These are phyloP conservation scores for Ypsolopha scabrella DNA, from an alignment of 2,888 invertebrate genomes.

Conservation along the genomic window DNA sequence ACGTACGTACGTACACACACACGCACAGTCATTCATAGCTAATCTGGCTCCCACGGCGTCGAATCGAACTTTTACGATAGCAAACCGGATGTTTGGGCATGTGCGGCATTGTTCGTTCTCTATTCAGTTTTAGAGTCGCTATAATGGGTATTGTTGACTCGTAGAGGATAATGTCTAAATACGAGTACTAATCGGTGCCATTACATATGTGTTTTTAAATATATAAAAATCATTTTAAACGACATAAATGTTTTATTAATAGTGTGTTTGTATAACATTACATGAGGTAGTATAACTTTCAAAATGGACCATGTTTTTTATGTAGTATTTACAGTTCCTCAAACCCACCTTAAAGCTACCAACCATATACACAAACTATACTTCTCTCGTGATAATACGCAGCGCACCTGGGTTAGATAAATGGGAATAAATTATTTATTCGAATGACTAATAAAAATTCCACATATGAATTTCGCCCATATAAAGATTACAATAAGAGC, in stretches of 20 bases:
- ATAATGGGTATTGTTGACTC: background rate
- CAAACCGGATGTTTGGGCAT: conserved; percentile 55
- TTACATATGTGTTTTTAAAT: too few relatives aligned
- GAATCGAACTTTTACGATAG: conserved; percentile 48
- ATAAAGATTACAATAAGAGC: too few relatives aligned
- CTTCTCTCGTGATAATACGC: background rate
- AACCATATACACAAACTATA: background rate
- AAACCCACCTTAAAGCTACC: background rate
- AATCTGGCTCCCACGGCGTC: conserved; percentile 30
- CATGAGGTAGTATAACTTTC: too few relatives aligned
- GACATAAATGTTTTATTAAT: too few relatives aligned
- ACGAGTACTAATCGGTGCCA: background rate
- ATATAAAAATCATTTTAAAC: too few relatives aligned
- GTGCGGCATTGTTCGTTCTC: conserved; percentile 46
- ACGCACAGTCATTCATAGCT: conserved; percentile 33
- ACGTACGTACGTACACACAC: too few relatives aligned
- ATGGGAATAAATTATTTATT: conserved; percentile 11
- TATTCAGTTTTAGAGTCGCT: conserved; percentile 6
- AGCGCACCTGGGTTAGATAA: too few relatives aligned
- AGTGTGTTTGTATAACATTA: too few relatives aligned
- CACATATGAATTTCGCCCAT: too few relatives aligned
- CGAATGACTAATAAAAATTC: too few relatives aligned
- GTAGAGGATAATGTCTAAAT: background rate
- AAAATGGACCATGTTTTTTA: too few relatives aligned
- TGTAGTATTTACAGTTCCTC: background rate